Base-by-base conservation (phyloP, 92 coral and sea anemone species). In the Actinernus sp. region DNA sequence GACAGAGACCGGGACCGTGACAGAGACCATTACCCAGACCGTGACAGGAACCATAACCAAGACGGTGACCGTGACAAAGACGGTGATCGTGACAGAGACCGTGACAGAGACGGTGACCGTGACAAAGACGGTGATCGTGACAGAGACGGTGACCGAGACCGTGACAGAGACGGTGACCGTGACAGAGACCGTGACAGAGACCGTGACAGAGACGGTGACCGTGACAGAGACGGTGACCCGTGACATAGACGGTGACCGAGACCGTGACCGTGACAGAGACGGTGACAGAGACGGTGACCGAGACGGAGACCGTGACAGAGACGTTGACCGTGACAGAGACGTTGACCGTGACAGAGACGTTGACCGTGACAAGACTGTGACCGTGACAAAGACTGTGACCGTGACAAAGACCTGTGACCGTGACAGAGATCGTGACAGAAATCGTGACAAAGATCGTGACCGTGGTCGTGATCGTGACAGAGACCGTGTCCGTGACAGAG, bases 301-400 rank as follows among this genome's bases (percentile, higher is more conserved):
- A 29, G 65, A 79, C 13, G 49, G 65, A 8, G 82, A 60, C 30
- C 46, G 85, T 26, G 64, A 83, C 11, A 40, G 86, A 2, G 85
- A 88, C 17, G 31, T 18, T 49, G 56, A 3, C 0, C 71, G 81
- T 8, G 86, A 77, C 10, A 58, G 83, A 22, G 79, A 78, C 52
- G 47, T 79, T 13, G 85, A 78, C 63, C 18, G 84, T 1, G 81
- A 53, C 5, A 56, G 88, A 5, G 76, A 78, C 10, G 76, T 83
- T 20, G 78, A 70, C 19, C 55, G 89, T 12, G 67, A 49, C 54
- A 76, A 26, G 87, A 83, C 2, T 43, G 92, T 23, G 69, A 82
- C 14, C 61, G 70, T n/a, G 85, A 59, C 30, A 57, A 85, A 32
- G 63, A 83, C 11, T 43, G 88, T 9, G 84, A 85, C 18, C 57